Evolutionary conservation across 2,797 vertebrate genomes (phyloP), one percentile per base, ranked within the genome.

Genomic region (Taenioides sp.): DNA sequence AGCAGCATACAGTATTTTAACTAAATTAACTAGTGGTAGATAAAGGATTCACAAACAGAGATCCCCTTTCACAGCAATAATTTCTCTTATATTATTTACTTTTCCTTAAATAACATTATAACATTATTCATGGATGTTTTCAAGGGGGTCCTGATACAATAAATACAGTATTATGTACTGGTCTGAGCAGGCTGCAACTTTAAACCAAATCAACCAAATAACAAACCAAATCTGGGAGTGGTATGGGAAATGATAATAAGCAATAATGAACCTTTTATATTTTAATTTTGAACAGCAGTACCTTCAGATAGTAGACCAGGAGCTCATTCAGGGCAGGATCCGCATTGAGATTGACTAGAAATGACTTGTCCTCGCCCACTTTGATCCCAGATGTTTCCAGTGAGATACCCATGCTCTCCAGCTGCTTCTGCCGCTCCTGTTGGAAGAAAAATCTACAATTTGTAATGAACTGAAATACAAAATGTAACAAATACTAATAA

Each of bases 401-500:
- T 77, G 98, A 99, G 87, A 99, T 99, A 6, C 98, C 98, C 97
- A 99, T 98, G 85, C 97, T 99, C 87, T 99, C 98, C 47, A 99
- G 90, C 78, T 99, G 97, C 68, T 93, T 96, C 77, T 99, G 98
- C 61, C 98, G 95, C 80, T 98, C 98, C 98, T 99, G 89, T 49
- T 80, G 80, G 86, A 18, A 84, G 4, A 82, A 61, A 85, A 31
- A 67, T 77, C 3, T 18, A 27, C 3, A 17, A 18, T 52, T 67
- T 31, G 23, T 18, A 16, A 10, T 23, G 0, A 62, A 60, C 68
- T 58, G 16, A 37, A 61, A 20, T 14, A 6, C 31, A 11, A 31
- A 52, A 9, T 50, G 69, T 14, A 61, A 40, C 59, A 23, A 68
- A 64, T 60, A 37, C 1, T 37, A 37, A 37, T 2, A 4, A 16